Conservation (phyloP, 2,888 invertebrate species). For the Acleris sparsana region DNA sequence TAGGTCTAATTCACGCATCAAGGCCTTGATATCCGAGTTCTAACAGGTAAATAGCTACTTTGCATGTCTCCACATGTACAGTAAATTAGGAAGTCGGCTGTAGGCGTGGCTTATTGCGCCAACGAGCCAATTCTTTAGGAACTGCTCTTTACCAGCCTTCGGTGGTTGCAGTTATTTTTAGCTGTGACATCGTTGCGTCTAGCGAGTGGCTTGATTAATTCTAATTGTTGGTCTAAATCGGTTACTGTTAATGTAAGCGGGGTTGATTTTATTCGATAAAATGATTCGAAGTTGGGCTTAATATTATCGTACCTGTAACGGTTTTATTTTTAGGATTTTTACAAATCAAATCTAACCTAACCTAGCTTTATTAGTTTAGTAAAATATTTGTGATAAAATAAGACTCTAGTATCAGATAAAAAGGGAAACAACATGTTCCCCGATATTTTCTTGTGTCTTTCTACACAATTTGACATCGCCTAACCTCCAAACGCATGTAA, state of each 20-base stretch:
- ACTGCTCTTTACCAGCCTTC: constrained; percentile 22
- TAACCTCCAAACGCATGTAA: too few species aligned
- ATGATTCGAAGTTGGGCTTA: neutral
- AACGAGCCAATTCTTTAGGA: constrained; percentile 22
- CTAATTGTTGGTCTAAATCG: constrained; percentile 24
- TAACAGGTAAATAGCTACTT: constrained; percentile 27
- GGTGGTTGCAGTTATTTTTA: constrained; percentile 21
- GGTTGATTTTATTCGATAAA: neutral
- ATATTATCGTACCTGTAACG: too few species aligned
- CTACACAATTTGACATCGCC: too few species aligned
- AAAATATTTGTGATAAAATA: too few species aligned
- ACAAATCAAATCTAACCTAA: too few species aligned
- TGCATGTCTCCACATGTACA: constrained; percentile 22
- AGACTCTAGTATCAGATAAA: too few species aligned
- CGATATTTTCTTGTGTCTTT: too few species aligned
- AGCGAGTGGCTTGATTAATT: constrained; percentile 23
- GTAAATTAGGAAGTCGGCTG: constrained; percentile 27
- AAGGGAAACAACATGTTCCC: too few species aligned
- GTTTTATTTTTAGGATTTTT: too few species aligned
- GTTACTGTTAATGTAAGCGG: neutral
- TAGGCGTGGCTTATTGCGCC: constrained; percentile 21
- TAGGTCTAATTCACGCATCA: neutral
- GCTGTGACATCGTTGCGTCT: constrained; percentile 26
- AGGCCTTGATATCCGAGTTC: neutral
- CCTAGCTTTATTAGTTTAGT: too few species aligned